These are phyloP conservation scores for Zaprionus camerounensis DNA, from an alignment of 1,140 invertebrate genomes.

Conservation along the genomic window DNA sequence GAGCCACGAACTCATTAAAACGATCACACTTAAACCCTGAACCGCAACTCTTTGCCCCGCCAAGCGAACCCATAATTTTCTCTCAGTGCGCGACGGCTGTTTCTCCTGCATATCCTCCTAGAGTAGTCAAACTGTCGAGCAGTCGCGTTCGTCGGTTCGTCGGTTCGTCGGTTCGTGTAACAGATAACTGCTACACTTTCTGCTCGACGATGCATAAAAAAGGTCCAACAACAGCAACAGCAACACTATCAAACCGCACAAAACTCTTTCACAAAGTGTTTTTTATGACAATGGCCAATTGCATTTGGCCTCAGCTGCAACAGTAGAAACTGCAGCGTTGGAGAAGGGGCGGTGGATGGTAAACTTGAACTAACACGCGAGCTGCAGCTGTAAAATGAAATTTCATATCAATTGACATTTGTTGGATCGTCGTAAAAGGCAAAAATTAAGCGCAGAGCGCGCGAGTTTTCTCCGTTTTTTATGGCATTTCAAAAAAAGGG, in stretches of 20 bases:
- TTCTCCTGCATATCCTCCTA: constrained; percentile 37
- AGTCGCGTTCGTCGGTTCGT: constrained; percentile 6
- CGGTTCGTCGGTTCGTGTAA: constrained; percentile 35
- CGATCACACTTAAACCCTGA: constrained; percentile 1
- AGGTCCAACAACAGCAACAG: constrained; percentile 56
- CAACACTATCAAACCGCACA: constrained; percentile 43
- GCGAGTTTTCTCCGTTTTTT: constrained; percentile 51
- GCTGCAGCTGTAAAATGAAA: constrained; percentile 74
- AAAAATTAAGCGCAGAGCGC: constrained; percentile 55
- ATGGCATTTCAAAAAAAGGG: constrained; percentile 63
- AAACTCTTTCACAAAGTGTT: constrained; percentile 82
- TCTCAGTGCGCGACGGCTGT: constrained; percentile 45
- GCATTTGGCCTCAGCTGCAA: constrained; percentile 62
- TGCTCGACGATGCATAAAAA: constrained; percentile 82
- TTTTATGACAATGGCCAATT: constrained; percentile 81
- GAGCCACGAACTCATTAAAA: constrained; percentile 2
- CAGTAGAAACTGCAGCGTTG: background rate
- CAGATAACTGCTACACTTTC: constrained; percentile 81
- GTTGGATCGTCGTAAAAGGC: constrained; percentile 70
- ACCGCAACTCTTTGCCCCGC: background rate
- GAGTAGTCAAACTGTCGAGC: constrained; percentile 16
- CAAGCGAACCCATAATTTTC: constrained; percentile 30
- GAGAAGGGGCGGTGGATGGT: constrained; percentile 25
- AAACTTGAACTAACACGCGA: constrained; percentile 63
- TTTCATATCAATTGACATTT: constrained; percentile 82